Evolutionary conservation across 2,797 vertebrate species (phyloP).

Genomic region (Syndactyla subalaris): DNA sequence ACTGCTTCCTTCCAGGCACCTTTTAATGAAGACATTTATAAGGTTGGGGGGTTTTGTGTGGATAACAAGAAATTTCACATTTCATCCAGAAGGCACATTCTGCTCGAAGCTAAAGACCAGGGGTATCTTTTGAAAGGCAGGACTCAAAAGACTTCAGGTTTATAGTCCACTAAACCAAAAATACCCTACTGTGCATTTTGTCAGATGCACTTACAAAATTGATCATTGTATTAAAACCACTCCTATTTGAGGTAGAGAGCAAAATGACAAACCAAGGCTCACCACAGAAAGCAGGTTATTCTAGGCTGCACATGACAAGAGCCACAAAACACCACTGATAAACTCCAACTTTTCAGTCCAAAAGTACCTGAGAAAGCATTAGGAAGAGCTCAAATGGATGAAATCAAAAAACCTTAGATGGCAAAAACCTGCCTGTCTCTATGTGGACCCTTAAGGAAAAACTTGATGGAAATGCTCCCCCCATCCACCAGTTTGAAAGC

Average conservation of each 20-base stretch:
- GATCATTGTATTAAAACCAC: not conserved
- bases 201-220: not conserved
- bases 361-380: not conserved
- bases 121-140: not conserved
- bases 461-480: not conserved
- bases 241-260: not conserved
- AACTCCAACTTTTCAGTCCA: not conserved
- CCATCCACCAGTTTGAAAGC: not conserved
- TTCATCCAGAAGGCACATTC: not conserved
- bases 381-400: not conserved
- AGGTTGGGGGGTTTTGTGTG: not conserved
- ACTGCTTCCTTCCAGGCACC: constrained; percentile 47
- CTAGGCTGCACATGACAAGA: not conserved
- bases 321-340: not conserved
- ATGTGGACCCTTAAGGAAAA: not conserved
- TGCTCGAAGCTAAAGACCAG: not conserved
- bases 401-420: not conserved
- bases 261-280: not conserved
- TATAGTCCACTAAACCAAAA: not conserved
- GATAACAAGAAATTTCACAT: not conserved
- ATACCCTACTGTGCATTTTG: not conserved
- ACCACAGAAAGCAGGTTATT: not conserved
- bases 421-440: not conserved
- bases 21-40: constrained; percentile 56
- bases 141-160: not conserved